Evolutionary conservation across 2,797 vertebrate species (phyloP), one percentile per base, ranked within the genome.

Genomic region (Eulemur mongoz): DNA sequence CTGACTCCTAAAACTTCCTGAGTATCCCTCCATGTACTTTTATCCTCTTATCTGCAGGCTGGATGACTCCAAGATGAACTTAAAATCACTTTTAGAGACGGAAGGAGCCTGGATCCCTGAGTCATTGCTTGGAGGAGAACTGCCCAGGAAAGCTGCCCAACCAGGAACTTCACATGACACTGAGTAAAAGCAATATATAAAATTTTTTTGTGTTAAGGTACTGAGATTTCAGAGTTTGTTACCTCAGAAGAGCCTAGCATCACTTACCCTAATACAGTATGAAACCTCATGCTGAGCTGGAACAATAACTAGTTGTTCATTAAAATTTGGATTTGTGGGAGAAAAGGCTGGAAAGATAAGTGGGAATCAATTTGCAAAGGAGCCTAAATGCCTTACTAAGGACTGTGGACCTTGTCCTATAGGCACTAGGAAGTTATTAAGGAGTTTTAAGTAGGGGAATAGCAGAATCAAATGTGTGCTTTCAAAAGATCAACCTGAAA

Each of bases 321-420:
- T 73, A 40, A 92, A 89, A 84, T 90, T 92, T 85, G 82, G 40
- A 87, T 63, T 59, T 52, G 30, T 54, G 10, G 30, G 38, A 63
- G 12, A 30, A 89, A 89, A 92, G 38, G 0, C 22, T 61, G 7
- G 6, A 69, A 80, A 94, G 20, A 6, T 57, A 86, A 81, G 27
- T 69, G 8, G 6, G n/a, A 50, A 93, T 78, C 23, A 22, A 85
- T 80, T 96, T 94, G 82, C 70, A 88, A 84, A 96, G 48, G 25
- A 88, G 30, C 8, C 32, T 76, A 79, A 81, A 59, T 89, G 38
- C 8, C 59, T 93, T n/a, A 67, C 30, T 83, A 79, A 79, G 18
- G 50, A 89, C 25, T 63, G 75, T 65, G 61, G 50, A n/a, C 32
- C 65, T 69, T 78, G 61, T 73, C 48, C 32, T 84, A 14, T 1